phyloP scores from a whole-genome alignment of 2,888 invertebrate genomes.

The Ophraella communa region DNA sequence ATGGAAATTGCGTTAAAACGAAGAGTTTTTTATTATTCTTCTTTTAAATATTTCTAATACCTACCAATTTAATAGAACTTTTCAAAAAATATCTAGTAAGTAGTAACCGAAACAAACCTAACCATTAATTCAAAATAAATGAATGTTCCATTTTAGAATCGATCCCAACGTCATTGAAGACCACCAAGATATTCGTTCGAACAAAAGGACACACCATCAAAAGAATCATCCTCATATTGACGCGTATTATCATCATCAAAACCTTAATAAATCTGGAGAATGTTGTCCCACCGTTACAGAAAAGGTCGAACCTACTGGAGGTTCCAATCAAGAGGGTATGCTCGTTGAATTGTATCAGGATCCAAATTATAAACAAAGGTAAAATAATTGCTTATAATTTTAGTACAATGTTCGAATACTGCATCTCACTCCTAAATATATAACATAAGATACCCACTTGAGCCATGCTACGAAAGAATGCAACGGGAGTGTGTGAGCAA shows the following conservation, averaged over 20 bases:
- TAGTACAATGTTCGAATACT: neutral
- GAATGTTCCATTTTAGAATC: neutral
- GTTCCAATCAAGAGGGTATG: conserved; percentile 74
- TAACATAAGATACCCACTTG: too few species aligned
- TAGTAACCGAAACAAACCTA: too few species aligned
- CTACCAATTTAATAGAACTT: too few species aligned
- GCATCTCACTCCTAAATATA: too few species aligned
- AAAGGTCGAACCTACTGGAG: conserved; percentile 79
- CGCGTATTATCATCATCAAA: neutral
- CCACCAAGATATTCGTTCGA: neutral
- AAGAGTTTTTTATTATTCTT: too few species aligned
- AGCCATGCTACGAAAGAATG: too few species aligned
- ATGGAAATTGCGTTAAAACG: too few species aligned
- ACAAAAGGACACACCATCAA: conserved; percentile 20
- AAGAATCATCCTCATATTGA: conserved; percentile 16
- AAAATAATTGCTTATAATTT: neutral
- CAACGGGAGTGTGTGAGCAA: too few species aligned
- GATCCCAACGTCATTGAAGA: conserved; percentile 6
- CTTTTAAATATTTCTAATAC: too few species aligned
- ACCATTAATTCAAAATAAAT: neutral
- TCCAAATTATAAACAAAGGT: conserved; percentile 69
- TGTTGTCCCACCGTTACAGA: conserved; percentile 84
- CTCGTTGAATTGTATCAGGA: conserved; percentile 79
- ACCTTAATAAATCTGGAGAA: conserved; percentile 61
- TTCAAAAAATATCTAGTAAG: too few species aligned